Evolutionary conservation across 1,140 invertebrate species (phyloP), one percentile per base, ranked within the genome.

Genomic region (Drosophila funebris): DNA sequence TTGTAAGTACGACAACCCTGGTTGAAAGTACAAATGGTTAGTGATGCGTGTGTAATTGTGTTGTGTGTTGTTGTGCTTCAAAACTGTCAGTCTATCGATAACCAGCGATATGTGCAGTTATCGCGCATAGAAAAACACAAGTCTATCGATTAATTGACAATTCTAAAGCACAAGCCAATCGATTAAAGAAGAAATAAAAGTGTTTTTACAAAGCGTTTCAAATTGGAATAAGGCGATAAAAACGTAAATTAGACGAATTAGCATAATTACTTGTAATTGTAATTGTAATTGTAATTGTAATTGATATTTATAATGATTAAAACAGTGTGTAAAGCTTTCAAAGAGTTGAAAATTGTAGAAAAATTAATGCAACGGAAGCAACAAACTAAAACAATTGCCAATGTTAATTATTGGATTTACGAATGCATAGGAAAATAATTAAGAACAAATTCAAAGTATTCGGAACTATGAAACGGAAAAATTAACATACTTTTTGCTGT

Each of bases 401-500:
- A 70, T 54, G n/a, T 46, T 63, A 54, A 31, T 54, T 18, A 60
- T 60, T n/a, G 24, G 43, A 14, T 66, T 36, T 58, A 57, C 20
- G 31, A 64, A 69, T 63, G 62, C 56, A 73, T 27, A 16, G 44
- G 33, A 27, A 48, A 48, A 44, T 41, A 50, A 53, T 39, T 20
- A 36, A 56, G 31, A 33, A n/a, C n/a, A 63, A 54, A 60, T 46
- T 48, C 29, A 44, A 41, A 29, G 22, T 11, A 11, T 60, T 66
- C 14, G 33, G 33, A 72, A 52, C 16, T 43, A 41, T 57, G 4
- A 8, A 71, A 64, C 57, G 44, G 13, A 60, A 68, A 50, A 61
- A 60, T 70, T 22, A 66, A 80, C 78, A 72, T 80, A 77, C 78
- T 82, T 77, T 68, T 82, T 77, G 79, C 78, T 82, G 74, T 69